Evolutionary conservation across 2,797 vertebrate genomes (phyloP), one percentile per base, ranked within the genome.

Genomic region (Coregonus sp.): DNA sequence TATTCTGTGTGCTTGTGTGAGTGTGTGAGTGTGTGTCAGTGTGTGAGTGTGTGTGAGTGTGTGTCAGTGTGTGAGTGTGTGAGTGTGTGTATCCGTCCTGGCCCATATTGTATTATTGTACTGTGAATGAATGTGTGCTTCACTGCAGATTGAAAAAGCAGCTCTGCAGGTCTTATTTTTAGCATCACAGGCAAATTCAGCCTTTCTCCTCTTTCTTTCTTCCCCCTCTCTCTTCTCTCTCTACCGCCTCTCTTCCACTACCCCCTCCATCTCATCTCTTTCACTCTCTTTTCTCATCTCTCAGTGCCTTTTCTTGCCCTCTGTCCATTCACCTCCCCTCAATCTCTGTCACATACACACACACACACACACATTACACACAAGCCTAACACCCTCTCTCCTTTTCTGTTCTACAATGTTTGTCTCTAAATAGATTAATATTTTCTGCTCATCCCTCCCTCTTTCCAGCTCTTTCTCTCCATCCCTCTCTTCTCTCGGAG

Each of bases 91-190:
- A 47, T 72, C 51, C 15, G 29, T 72, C 59, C 14, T 20, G 50
- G 29, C 16, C 73, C 72, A 16, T 5, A 33, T 71, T 82, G 80
- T 82, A 84, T 82, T 81, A 89, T 82, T 86, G 82, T 81, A 86
- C 84, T 86, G 72, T 87, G 78, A 82, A 86, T 90, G 88, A 89
- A 83, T 69, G 84, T 88, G 86, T 83, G 86, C 87, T 89, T 89
- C 70, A 29, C 75, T 88, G 90, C 88, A 87, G 83, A 87, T 86
- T 88, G 81, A 81, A 84, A 89, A 80, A 85, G 87, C 85, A 40
- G 83, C 89, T 87, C 87, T 87, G 90, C 84, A 87, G 84, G 86
- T 89, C 91, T 92, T 93, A 93, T 94, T 94, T 94, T 93, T 94
- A 94, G 92, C 88, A 89, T 86, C 86, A 79, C 82, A 84, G 87